A percentile compares a stretch with the other conserved stretches of the same genome.
phyloP scores from a whole-genome alignment of 1,140 invertebrate species.

The Trachymyrmex septentrionalis region DNA sequence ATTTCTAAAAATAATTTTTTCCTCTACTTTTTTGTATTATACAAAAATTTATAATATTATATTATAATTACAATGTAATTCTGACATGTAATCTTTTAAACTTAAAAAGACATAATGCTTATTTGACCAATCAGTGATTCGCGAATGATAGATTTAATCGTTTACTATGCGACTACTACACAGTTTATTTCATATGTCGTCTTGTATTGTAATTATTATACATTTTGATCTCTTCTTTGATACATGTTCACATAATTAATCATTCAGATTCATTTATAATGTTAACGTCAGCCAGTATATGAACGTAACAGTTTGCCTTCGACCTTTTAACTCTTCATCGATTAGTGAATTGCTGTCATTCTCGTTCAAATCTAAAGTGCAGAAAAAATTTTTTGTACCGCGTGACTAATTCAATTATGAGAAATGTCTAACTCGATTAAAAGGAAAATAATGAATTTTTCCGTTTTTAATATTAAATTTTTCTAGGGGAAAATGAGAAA shows the following conservation, averaged over 20 bases:
- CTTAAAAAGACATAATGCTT: background rate
- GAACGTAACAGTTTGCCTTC: background rate
- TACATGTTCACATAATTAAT: conserved; percentile 12
- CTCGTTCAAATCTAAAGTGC: background rate
- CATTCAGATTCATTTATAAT: conserved; percentile 18
- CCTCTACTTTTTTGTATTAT: background rate
- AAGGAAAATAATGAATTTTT: background rate
- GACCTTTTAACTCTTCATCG: conserved; percentile 28
- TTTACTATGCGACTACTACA: background rate
- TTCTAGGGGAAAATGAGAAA: background rate
- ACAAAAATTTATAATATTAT: background rate
- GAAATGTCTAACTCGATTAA: conserved; percentile 8
- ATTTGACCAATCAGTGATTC: conserved; percentile 11
- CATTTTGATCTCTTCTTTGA: background rate
- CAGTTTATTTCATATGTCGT: background rate
- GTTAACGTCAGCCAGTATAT: background rate
- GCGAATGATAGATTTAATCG: background rate
- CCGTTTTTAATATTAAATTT: background rate
- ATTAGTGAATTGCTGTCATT: conserved; percentile 38
- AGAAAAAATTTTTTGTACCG: background rate
- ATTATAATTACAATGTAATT: no score
- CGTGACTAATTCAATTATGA: conserved; percentile 30
- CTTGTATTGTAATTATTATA: background rate
- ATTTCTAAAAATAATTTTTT: conserved; percentile 17
- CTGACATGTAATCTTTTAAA: background rate